Base-by-base conservation (phyloP, 2,113 vertebrate genomes). In the Gadus chalcogrammus region DNA sequence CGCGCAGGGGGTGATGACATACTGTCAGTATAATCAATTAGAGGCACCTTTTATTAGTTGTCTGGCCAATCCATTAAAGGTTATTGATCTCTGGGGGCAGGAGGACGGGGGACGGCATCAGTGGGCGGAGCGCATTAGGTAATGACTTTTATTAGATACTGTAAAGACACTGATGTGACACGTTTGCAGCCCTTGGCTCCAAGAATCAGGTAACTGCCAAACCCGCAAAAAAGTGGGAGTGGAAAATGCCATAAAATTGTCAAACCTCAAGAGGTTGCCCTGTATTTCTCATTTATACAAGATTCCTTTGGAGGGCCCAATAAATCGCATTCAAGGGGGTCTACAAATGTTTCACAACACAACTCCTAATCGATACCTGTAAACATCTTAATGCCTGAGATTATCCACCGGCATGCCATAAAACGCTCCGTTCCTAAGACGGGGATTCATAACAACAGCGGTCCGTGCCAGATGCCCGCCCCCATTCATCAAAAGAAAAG, bases 21-120 rank as follows among this genome's bases (percentile, higher is more conserved):
- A 38, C 59, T 71, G 67, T 69, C 75, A 78, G 78, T 65, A 73
- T 72, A 79, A 90, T 87, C 80, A 85, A 79, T 80, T 77, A 15
- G 70, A 84, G 69, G 75, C 60, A 8, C 58, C 76, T 72, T 87
- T 72, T 82, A 84, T 81, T 73, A 78, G 77, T 77, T 78, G 62
- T 59, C 68, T 52, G 71, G 9, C 82, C 74, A 67, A 88, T 82
- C 78, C 80, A 82, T 82, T 82, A 80, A 73, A 74, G 28, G 15
- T 12, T 70, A 85, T 89, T 59, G 84, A 88, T 85, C 70, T 60
- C 11, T 38, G 15, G 55, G 55, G 17, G 17, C 56, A 8, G 61
- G 24, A 13, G 7, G 42, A 48, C 1, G 12, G 42, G 42, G 8
- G 12, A 9, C 1, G 42, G 4, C 42, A 13, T 5, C 42, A 9